Percentiles rank a stretch among this genome's conserved stretches.
Conservation (phyloP, 1,140 invertebrate genomes). For the Microvelia longipes region DNA sequence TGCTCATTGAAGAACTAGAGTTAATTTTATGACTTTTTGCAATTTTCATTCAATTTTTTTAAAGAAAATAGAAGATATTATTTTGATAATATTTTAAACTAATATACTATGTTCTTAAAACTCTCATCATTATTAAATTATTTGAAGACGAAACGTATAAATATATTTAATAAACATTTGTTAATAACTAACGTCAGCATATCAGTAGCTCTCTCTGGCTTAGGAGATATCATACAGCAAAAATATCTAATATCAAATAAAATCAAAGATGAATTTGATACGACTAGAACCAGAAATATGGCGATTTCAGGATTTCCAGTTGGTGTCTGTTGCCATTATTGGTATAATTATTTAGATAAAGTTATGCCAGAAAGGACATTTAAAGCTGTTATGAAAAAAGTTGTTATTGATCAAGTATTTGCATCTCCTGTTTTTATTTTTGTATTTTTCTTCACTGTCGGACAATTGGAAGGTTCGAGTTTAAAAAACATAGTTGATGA, state of each 20-base stretch:
- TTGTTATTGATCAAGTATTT: slow-evolving; percentile 71
- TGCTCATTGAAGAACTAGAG: no score
- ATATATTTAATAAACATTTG: slow-evolving; percentile 56
- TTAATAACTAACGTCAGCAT: slow-evolving; percentile 73
- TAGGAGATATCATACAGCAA: slow-evolving; percentile 73
- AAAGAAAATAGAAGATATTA: no score
- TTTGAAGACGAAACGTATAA: not conserved
- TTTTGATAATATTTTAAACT: no score
- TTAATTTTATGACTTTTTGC: no score
- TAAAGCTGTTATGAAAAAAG: slow-evolving; percentile 61
- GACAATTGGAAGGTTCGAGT: slow-evolving; percentile 48
- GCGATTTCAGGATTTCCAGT: slow-evolving; percentile 57
- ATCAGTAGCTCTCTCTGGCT: slow-evolving; percentile 53
- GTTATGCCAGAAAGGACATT: slow-evolving; percentile 50
- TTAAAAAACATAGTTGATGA: slow-evolving; percentile 48
- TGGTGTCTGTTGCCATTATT: slow-evolving; percentile 70
- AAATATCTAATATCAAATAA: slow-evolving; percentile 57
- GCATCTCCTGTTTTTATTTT: slow-evolving; percentile 72
- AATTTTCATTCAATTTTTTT: no score
- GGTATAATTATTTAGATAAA: slow-evolving; percentile 60
- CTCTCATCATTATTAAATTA: slow-evolving; percentile 1
- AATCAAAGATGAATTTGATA: slow-evolving; percentile 40
- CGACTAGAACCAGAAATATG: slow-evolving; percentile 58
- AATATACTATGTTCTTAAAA: no score
- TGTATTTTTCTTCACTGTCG: slow-evolving; percentile 64